Evolutionary conservation across 2,113 vertebrate genomes (phyloP).

Genomic region (Chamaetylas fuelleborni): DNA sequence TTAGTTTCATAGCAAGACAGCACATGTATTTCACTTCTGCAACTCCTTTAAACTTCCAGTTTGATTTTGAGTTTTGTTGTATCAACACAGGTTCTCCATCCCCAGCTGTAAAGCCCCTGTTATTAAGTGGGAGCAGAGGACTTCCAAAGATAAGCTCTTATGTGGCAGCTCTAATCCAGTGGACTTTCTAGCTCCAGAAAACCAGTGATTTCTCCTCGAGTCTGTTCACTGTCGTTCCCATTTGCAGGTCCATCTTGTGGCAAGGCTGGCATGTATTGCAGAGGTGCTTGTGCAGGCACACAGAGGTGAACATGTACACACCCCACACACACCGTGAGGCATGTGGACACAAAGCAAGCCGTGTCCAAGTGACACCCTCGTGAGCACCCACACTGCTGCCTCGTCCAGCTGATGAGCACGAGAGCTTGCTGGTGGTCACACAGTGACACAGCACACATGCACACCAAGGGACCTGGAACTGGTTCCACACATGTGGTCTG

Average conservation of each 20-base stretch:
- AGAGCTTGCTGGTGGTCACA: not conserved
- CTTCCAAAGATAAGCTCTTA: not conserved
- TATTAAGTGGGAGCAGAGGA: not conserved
- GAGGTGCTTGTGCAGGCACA: not conserved
- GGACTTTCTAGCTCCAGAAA: not conserved
- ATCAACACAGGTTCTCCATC: not conserved
- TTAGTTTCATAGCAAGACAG: not conserved
- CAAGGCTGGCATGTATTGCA: fast-evolving
- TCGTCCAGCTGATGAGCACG: not conserved
- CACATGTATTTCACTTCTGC: not conserved
- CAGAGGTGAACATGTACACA: not conserved
- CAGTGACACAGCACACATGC: fast-evolving
- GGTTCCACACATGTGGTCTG: not conserved
- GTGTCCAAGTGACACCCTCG: fast-evolving
- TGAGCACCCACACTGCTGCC: not conserved
- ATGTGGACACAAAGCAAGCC: not conserved
- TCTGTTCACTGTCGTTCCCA: not conserved
- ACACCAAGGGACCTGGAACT: fast-evolving
- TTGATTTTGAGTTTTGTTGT: not conserved
- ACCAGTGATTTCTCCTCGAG: not conserved
- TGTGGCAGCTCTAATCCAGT: not conserved
- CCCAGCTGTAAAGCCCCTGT: not conserved
- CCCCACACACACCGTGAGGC: too few relatives aligned
- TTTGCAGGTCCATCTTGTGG: not conserved
- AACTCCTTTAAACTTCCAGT: not conserved